Percentiles rank a stretch among this genome's conserved stretches.
These are phyloP conservation scores for human (Homo sapiens) DNA, from an alignment of 2,113 vertebrate genomes.

Conservation along the genomic window GRCh38 chr22:25977001-25977500, in stretches of 20 bases:
- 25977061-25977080: accelerated
- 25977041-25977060: accelerated
- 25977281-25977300: background rate
- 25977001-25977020: accelerated
- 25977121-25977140: accelerated
- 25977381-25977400: background rate
- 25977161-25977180: background rate
- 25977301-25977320: no score
- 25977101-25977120: accelerated
- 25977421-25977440: accelerated
- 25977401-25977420: background rate
- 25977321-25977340: no score
- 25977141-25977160: background rate
- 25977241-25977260: background rate
- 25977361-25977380: accelerated
- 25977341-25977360: background rate
- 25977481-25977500: background rate
- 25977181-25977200: background rate
- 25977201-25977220: background rate
- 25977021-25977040: accelerated
- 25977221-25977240: background rate
- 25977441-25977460: background rate
- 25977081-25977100: accelerated
- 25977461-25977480: background rate
- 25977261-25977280: accelerated